These are phyloP conservation scores for Smutsia temminckii DNA, from an alignment of 2,797 vertebrate genomes.

Conservation along the genomic window DNA sequence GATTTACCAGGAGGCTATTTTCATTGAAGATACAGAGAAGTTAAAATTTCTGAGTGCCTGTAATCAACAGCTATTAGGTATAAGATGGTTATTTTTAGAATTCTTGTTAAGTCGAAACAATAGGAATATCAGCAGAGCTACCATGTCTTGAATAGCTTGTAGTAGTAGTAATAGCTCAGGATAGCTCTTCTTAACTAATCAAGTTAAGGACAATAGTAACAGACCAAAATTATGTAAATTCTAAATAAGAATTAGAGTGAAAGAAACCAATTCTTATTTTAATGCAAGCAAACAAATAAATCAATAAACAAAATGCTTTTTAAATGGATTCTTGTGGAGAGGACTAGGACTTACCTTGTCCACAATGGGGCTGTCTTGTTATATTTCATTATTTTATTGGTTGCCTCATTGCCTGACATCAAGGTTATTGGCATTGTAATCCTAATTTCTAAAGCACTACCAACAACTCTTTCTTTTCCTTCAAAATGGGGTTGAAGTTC, in stretches of 20 bases:
- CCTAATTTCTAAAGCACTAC: slow-evolving; percentile 78
- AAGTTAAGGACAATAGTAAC: not conserved
- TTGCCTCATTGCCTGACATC: slow-evolving; percentile 73
- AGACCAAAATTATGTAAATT: slow-evolving; percentile 47
- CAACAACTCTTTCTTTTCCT: slow-evolving; percentile 76
- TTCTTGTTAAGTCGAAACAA: slow-evolving; percentile 28
- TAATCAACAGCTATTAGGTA: not conserved
- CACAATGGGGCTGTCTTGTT: slow-evolving; percentile 69
- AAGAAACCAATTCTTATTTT: slow-evolving; percentile 49
- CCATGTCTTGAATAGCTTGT: not conserved
- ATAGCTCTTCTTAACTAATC: not conserved
- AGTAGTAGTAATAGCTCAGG: not conserved
- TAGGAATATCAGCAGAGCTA: not conserved
- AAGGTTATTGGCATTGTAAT: slow-evolving; percentile 74
- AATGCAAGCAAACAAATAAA: not conserved
- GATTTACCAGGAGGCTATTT: not conserved
- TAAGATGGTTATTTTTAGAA: slow-evolving; percentile 14
- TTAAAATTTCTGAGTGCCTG: slow-evolving; percentile 27
- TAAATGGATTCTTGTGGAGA: slow-evolving; percentile 49
- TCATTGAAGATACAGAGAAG: not conserved
- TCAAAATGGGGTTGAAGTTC: slow-evolving; percentile 74
- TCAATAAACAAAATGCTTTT: not conserved
- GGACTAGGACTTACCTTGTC: slow-evolving; percentile 38
- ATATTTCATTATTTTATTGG: slow-evolving; percentile 74
- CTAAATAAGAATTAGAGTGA: slow-evolving; percentile 33